A percentile compares a stretch with the other conserved stretches of the same genome.
Conservation (phyloP, 2,113 vertebrate species). For the Chaetodon trifascialis region DNA sequence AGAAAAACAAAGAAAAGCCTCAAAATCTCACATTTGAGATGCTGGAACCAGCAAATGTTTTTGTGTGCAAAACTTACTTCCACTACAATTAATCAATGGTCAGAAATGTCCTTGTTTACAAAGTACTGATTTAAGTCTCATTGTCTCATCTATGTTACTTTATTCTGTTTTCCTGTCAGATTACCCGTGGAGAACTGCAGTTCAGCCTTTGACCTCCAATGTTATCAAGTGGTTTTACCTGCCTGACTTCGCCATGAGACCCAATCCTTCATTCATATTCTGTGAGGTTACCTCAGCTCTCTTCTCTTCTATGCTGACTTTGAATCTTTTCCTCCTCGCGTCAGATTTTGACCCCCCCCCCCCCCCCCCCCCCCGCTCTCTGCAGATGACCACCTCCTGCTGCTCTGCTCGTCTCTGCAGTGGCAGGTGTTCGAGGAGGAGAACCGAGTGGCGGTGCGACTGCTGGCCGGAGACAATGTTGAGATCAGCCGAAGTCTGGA, state of each 20-base stretch:
- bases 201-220: conserved; percentile 80
- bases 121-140: not conserved
- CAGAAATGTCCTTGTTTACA: not conserved
- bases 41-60: not conserved
- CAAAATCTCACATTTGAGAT: not conserved
- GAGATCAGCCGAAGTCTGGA: conserved; percentile 83
- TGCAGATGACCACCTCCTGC: conserved; percentile 84
- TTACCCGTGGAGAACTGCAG: conserved; percentile 85
- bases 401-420: conserved; percentile 86
- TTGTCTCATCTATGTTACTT: not conserved
- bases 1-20: conserved; percentile 1
- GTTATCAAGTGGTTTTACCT: conserved; percentile 87
- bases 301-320: not conserved
- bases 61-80: not conserved
- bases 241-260: conserved; percentile 85
- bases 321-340: not conserved
- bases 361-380: not conserved
- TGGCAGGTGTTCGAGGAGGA: conserved; percentile 86
- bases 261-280: conserved; percentile 83
- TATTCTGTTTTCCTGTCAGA: conserved; percentile 67
- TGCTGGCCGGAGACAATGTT: conserved; percentile 78
- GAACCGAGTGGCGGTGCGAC: conserved; percentile 74
- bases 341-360: not conserved
- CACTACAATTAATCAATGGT: too few species aligned
- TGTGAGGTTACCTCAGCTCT: conserved; percentile 69